These are phyloP conservation scores for Drosophila pseudotakahashii DNA, from an alignment of 2,888 invertebrate genomes.

Conservation along the genomic window DNA sequence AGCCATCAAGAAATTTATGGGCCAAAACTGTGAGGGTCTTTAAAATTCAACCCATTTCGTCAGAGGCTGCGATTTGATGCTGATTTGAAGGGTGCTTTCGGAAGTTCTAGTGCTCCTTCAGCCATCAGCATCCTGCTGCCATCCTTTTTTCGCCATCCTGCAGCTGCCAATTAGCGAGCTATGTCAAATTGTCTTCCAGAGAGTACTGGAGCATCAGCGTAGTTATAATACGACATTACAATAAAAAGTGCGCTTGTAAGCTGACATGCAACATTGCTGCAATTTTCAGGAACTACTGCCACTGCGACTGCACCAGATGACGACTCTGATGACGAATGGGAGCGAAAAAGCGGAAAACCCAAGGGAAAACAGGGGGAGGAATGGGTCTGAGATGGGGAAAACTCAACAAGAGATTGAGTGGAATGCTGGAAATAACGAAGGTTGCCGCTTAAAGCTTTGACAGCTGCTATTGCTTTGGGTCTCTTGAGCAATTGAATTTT, in stretches of 20 bases:
- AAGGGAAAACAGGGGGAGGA: constrained; percentile 1
- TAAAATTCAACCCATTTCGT: constrained; percentile 46
- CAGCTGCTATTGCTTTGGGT: constrained; percentile 47
- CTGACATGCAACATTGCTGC: constrained; percentile 79
- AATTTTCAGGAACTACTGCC: constrained; percentile 59
- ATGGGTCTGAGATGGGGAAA: neutral
- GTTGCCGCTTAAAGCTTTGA: constrained; percentile 54
- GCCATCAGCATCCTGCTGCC: neutral
- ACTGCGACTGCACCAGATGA: constrained; percentile 45
- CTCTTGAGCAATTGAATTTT: constrained; percentile 60
- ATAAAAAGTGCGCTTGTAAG: constrained; percentile 69
- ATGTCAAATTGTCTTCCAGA: constrained; percentile 55
- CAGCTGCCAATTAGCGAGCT: constrained; percentile 70
- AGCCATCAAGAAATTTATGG: constrained; percentile 70
- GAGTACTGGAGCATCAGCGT: constrained; percentile 30
- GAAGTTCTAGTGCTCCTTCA: neutral
- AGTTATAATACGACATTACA: constrained; percentile 69
- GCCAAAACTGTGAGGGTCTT: constrained; percentile 40
- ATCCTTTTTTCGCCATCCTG: neutral
- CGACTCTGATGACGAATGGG: constrained; percentile 60
- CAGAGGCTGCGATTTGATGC: constrained; percentile 28
- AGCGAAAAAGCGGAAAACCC: constrained; percentile 17
- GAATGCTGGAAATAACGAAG: constrained; percentile 43
- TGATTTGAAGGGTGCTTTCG: constrained; percentile 24
- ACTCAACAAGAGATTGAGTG: constrained; percentile 44